These are phyloP conservation scores for Rhombomys opimus DNA, from an alignment of 2,113 vertebrate species.

Conservation along the genomic window DNA sequence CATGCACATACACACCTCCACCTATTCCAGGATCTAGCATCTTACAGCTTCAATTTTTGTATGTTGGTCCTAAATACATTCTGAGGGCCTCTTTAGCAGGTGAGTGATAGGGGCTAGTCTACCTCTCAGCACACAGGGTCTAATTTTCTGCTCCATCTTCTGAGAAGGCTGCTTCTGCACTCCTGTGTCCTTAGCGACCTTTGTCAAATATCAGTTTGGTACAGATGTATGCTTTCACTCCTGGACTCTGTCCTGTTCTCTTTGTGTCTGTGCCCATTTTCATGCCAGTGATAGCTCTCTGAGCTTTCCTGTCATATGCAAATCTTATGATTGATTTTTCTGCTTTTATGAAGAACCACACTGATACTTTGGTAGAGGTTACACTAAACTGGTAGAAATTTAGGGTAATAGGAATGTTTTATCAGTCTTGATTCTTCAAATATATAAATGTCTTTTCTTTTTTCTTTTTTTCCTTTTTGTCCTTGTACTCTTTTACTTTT, in stretches of 20 bases:
- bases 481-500: neutral
- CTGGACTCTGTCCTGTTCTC: neutral
- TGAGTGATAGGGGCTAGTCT: neutral
- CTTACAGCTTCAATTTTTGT: neutral
- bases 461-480: neutral
- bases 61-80: neutral
- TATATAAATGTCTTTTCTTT: neutral
- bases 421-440: neutral
- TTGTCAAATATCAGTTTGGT: neutral
- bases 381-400: neutral
- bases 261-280: neutral
- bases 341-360: neutral
- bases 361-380: neutral
- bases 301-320: neutral
- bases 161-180: neutral
- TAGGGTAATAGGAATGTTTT: neutral
- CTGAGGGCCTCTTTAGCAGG: neutral
- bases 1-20: neutral
- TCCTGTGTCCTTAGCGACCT: neutral
- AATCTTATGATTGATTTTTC: neutral
- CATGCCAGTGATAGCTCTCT: neutral
- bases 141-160: neutral
- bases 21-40: neutral
- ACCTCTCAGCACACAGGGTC: neutral
- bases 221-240: neutral